phyloP scores from a whole-genome alignment of 2,888 invertebrate genomes.

The Tetranychus piercei region DNA sequence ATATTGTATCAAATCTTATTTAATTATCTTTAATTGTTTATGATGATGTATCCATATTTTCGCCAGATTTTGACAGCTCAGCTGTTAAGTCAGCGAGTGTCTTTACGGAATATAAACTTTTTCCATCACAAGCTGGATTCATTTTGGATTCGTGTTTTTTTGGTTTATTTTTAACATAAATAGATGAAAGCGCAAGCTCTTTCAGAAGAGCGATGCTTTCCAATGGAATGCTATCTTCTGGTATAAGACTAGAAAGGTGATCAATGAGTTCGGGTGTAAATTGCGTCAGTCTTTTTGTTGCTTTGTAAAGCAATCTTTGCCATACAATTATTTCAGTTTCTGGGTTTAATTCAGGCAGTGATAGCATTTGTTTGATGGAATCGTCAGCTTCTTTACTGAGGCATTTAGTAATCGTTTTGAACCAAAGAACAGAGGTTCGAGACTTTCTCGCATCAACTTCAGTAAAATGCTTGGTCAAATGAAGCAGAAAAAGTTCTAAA shows the following conservation, averaged over 20 bases:
- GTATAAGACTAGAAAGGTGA: neutral
- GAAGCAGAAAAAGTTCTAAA: neutral
- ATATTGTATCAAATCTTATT: no score
- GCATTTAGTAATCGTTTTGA: neutral
- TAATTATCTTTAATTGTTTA: no score
- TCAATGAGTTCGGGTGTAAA: neutral
- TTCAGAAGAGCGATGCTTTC: neutral
- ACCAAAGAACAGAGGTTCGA: neutral
- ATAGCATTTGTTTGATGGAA: neutral
- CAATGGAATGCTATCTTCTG: neutral
- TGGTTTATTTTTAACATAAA: neutral
- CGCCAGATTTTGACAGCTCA: no score
- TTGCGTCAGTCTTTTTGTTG: neutral
- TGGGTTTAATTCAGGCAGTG: neutral
- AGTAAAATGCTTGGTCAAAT: neutral
- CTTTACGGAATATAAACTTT: no score
- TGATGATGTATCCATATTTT: no score
- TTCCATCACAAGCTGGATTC: no score
- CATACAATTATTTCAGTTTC: neutral
- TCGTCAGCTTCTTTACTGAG: neutral
- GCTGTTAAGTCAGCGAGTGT: no score
- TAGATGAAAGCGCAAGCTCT: neutral
- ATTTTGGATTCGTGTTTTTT: neutral
- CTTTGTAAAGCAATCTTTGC: neutral
- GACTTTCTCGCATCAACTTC: neutral